phyloP scores from a whole-genome alignment of 2,888 invertebrate species.

The Palloptera scutellata region DNA sequence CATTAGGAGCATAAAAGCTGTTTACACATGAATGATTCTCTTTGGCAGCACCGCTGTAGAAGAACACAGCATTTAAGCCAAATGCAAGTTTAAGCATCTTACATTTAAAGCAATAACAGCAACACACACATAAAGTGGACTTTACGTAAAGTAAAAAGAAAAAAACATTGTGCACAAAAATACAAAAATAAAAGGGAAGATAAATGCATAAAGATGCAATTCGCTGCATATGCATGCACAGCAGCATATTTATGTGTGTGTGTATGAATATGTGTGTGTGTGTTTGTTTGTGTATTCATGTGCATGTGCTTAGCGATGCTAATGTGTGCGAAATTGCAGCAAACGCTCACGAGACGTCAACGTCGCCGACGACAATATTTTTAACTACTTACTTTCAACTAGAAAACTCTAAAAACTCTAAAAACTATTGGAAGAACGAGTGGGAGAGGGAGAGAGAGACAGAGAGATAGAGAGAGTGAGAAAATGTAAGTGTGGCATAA shows the following conservation, averaged over 20 bases:
- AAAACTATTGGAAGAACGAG: background rate
- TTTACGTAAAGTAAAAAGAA: background rate
- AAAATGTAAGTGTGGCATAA: background rate
- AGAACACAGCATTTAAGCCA: slow-evolving; percentile 50
- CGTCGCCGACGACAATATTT: background rate
- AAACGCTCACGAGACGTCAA: background rate
- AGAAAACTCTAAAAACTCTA: background rate
- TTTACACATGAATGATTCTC: slow-evolving; percentile 51
- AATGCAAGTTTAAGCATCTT: slow-evolving; percentile 43
- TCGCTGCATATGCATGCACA: background rate
- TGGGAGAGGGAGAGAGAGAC: background rate
- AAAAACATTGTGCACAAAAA: slow-evolving; percentile 11
- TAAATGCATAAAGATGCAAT: background rate
- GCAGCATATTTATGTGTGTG: background rate
- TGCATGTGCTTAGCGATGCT: slow-evolving; percentile 38
- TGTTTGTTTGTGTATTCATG: background rate
- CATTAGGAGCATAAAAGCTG: slow-evolving; percentile 57
- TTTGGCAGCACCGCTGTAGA: background rate
- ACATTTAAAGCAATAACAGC: slow-evolving; percentile 1
- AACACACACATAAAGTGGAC: slow-evolving; percentile 1
- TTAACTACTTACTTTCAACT: background rate
- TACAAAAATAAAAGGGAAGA: background rate
- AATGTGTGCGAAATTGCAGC: slow-evolving; percentile 50
- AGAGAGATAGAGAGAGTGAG: background rate
- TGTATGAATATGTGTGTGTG: background rate